Percentiles rank a stretch among this genome's conserved stretches.
phyloP scores from a whole-genome alignment of 2,113 vertebrate genomes.

The Ellobius talpinus region DNA sequence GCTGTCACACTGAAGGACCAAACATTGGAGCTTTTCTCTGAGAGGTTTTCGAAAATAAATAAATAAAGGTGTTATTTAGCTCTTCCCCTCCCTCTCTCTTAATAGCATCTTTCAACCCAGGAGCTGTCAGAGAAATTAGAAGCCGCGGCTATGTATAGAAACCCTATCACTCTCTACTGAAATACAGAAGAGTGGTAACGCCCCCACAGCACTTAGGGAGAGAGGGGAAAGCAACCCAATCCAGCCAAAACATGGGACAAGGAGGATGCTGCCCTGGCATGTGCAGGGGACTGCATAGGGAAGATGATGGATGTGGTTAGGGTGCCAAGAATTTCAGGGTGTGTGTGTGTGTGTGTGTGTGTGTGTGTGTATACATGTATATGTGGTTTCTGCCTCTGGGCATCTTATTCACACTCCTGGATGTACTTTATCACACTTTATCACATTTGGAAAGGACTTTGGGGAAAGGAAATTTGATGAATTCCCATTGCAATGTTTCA shows the following conservation, averaged over 20 bases:
- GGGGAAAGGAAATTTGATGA: slow-evolving; percentile 68
- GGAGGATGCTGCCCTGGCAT: too few relatives aligned
- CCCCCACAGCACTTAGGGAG: not conserved
- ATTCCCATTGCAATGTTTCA: slow-evolving; percentile 61
- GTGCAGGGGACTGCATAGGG: accelerated
- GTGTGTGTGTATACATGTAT: not conserved
- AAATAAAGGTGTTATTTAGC: slow-evolving; percentile 66
- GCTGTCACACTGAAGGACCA: not conserved
- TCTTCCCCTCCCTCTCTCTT: slow-evolving; percentile 22
- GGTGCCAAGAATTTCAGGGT: not conserved
- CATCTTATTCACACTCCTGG: not conserved
- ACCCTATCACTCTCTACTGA: slow-evolving; percentile 72
- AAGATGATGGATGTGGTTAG: not conserved
- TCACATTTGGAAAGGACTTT: slow-evolving; percentile 50
- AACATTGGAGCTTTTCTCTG: slow-evolving; percentile 38
- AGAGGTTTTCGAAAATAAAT: slow-evolving; percentile 50
- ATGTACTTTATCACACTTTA: slow-evolving; percentile 41
- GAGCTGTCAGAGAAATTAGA: slow-evolving; percentile 71
- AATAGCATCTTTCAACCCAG: slow-evolving; percentile 76
- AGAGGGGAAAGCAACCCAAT: not conserved
- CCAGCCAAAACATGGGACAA: not conserved
- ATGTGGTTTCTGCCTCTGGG: not conserved
- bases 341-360: not conserved
- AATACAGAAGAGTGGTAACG: slow-evolving; percentile 44
- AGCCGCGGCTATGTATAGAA: slow-evolving; percentile 74